Conservation (phyloP, 2,888 invertebrate species). For the Danaus chrysippus region DNA sequence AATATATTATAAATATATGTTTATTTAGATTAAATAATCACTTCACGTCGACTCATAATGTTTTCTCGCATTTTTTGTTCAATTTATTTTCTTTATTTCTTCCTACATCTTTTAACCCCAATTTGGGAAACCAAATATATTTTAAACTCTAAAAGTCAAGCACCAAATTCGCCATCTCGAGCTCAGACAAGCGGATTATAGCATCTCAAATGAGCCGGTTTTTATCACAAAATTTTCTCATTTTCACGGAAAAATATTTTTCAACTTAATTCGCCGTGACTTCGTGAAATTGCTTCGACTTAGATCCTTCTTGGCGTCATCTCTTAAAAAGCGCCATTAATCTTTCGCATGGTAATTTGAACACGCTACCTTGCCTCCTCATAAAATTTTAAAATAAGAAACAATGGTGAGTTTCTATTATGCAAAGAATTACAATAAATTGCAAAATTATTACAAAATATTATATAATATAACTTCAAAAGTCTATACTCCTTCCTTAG, state of each 20-base stretch:
- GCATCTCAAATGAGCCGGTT: slow-evolving; percentile 20
- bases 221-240: slow-evolving; percentile 18
- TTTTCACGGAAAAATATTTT: slow-evolving; percentile 22
- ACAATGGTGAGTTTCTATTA: neutral
- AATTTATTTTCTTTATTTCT: neutral
- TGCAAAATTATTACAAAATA: neutral
- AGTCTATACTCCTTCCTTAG: neutral
- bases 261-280: slow-evolving; percentile 23
- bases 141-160: slow-evolving; percentile 1
- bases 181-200: slow-evolving; percentile 20
- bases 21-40: too few relatives aligned
- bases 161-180: slow-evolving; percentile 6
- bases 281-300: slow-evolving; percentile 18
- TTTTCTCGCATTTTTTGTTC: neutral
- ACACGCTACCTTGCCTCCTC: slow-evolving; percentile 10
- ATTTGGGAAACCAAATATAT: neutral
- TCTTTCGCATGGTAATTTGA: slow-evolving; percentile 16
- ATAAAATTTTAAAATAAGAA: neutral
- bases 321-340: slow-evolving; percentile 20
- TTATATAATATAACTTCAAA: neutral
- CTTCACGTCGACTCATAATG: too few relatives aligned
- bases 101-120: neutral
- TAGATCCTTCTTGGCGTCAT: slow-evolving; percentile 14
- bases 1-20: too few relatives aligned
- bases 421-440: too few relatives aligned